A percentile compares a stretch with the other conserved stretches of the same genome.
phyloP scores from a whole-genome alignment of 2,113 vertebrate genomes.

The Ploceus nigricollis region DNA sequence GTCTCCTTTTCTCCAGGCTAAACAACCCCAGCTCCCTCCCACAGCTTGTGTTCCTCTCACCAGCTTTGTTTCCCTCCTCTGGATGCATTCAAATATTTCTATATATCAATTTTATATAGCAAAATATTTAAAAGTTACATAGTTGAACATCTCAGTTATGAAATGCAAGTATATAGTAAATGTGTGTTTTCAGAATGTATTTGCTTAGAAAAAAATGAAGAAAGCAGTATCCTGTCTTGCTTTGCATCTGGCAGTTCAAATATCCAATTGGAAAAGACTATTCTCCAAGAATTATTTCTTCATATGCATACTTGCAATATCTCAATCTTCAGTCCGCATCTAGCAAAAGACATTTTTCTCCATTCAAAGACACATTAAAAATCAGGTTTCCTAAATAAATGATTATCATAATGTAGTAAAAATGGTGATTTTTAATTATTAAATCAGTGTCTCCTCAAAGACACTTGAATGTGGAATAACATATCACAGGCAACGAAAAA shows the following conservation, averaged over 20 bases:
- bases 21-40: neutral
- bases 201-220: neutral
- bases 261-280: neutral
- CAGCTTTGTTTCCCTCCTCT: neutral
- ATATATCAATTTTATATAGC: neutral
- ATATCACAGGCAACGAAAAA: neutral
- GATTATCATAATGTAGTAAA: neutral
- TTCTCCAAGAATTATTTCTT: neutral
- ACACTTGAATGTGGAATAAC: neutral
- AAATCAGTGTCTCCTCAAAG: neutral
- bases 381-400: neutral
- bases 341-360: neutral
- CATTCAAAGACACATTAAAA: neutral
- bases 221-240: neutral
- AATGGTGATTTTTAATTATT: neutral
- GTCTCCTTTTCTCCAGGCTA: neutral
- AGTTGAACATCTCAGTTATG: neutral
- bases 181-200: neutral
- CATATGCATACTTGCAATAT: neutral
- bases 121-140: neutral
- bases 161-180: neutral
- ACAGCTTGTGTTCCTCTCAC: neutral
- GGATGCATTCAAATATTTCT: neutral
- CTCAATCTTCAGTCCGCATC: neutral
- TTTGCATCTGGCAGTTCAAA: neutral